Evolutionary conservation across 2,797 vertebrate species (phyloP).

Genomic region (Oreortyx pictus): DNA sequence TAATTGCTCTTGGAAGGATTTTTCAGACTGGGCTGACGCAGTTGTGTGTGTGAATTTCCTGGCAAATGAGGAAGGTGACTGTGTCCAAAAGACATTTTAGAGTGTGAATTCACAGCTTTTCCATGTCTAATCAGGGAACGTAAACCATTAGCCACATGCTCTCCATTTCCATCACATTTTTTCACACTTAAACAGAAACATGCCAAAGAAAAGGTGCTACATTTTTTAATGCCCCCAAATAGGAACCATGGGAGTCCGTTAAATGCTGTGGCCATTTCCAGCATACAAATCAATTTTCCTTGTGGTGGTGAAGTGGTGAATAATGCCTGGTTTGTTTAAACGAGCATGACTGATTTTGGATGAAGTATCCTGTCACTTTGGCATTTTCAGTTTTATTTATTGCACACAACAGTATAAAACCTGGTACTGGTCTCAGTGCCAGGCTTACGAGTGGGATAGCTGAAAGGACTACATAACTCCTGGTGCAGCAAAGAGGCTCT

Average conservation of each 20-base stretch:
- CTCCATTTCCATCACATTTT: slow-evolving; percentile 78
- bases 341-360: slow-evolving; percentile 76
- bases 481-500: slow-evolving; percentile 54
- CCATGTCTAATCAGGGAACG: slow-evolving; percentile 76
- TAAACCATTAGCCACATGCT: slow-evolving; percentile 77
- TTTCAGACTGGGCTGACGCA: slow-evolving; percentile 56
- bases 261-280: slow-evolving; percentile 72
- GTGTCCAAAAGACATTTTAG: slow-evolving; percentile 78
- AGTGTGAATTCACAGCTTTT: slow-evolving; percentile 72
- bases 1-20: slow-evolving; percentile 58
- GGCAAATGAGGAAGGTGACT: slow-evolving; percentile 69
- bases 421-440: slow-evolving; percentile 67
- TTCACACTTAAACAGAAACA: slow-evolving; percentile 75
- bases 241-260: slow-evolving; percentile 74
- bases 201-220: slow-evolving; percentile 77
- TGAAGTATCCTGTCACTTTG: slow-evolving; percentile 77
- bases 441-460: slow-evolving; percentile 69
- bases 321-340: slow-evolving; percentile 79
- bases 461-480: slow-evolving; percentile 64
- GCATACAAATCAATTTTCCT: slow-evolving; percentile 76
- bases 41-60: slow-evolving; percentile 76
- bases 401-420: slow-evolving; percentile 79
- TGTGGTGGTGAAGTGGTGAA: slow-evolving; percentile 79
- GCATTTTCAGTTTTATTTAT: slow-evolving; percentile 82
- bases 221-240: slow-evolving; percentile 72